These are phyloP conservation scores for Lycodopsis pacificus DNA, from an alignment of 2,797 vertebrate genomes.

Conservation along the genomic window DNA sequence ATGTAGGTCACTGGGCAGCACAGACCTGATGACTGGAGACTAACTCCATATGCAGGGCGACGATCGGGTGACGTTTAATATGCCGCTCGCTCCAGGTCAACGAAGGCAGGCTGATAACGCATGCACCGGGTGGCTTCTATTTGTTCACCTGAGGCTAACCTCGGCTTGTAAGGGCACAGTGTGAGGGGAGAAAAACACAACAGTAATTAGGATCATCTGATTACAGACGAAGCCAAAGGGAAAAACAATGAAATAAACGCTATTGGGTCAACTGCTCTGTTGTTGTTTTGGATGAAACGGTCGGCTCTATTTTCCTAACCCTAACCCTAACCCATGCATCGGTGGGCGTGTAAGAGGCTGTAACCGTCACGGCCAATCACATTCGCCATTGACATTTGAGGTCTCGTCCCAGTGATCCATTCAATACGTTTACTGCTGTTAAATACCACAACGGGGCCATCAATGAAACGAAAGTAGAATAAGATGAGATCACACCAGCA, in stretches of 20 bases:
- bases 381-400: not conserved
- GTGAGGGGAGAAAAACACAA: not conserved
- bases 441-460: not conserved
- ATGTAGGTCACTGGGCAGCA: conserved; percentile 68
- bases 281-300: not conserved
- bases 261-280: not conserved
- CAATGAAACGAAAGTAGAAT: not conserved
- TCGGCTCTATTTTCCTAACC: not conserved
- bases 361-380: not conserved
- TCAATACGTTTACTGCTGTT: not conserved
- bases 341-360: not conserved
- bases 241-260: not conserved
- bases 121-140: conserved; percentile 22
- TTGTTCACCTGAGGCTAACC: conserved; percentile 37
- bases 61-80: conserved; percentile 61
- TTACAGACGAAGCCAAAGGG: not conserved
- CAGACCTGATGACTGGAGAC: conserved; percentile 36
- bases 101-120: conserved; percentile 36
- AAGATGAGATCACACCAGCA: not conserved
- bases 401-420: not conserved
- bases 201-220: not conserved
- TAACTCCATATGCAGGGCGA: conserved; percentile 59
- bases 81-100: conserved; percentile 32
- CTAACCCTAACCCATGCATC: not conserved
- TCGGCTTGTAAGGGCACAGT: conserved; percentile 23